Evolutionary conservation across 2,797 vertebrate species (phyloP).

Genomic region (Hippopotamyrus pictus): DNA sequence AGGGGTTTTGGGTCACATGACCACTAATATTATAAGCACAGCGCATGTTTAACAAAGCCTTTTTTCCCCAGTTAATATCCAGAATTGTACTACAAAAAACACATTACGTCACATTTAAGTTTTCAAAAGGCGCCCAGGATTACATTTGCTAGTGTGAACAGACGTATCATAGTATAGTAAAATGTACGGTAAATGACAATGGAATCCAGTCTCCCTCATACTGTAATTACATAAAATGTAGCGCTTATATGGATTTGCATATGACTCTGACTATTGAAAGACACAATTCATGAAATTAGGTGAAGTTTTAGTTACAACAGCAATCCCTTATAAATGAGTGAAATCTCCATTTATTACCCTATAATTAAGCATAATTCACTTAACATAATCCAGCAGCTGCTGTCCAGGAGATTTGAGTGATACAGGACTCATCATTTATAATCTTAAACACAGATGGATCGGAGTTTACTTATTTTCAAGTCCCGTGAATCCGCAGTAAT

Average conservation of each 20-base stretch:
- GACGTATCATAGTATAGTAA: neutral
- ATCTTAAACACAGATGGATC: neutral
- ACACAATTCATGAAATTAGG: constrained; percentile 17
- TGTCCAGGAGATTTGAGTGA: neutral
- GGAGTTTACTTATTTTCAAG: neutral
- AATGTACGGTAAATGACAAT: neutral
- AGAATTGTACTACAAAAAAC: neutral
- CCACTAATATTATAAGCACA: neutral
- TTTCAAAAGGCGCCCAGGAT: neutral
- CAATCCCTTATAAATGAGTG: neutral
- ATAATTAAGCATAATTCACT: neutral
- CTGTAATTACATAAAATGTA: neutral
- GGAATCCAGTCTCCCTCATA: neutral
- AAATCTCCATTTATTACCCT: neutral
- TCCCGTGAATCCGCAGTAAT: neutral
- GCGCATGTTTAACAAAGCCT: neutral
- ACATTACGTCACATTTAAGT: neutral
- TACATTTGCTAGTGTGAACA: neutral
- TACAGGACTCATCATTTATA: neutral
- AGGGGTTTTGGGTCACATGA: constrained; percentile 41
- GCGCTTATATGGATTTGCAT: constrained; percentile 32
- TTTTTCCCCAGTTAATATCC: neutral
- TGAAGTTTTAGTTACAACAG: neutral
- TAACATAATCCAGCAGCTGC: neutral
- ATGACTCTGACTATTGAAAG: constrained; percentile 33